phyloP scores from a whole-genome alignment of 2,797 vertebrate species.

The Eupleurogrammus muticus region DNA sequence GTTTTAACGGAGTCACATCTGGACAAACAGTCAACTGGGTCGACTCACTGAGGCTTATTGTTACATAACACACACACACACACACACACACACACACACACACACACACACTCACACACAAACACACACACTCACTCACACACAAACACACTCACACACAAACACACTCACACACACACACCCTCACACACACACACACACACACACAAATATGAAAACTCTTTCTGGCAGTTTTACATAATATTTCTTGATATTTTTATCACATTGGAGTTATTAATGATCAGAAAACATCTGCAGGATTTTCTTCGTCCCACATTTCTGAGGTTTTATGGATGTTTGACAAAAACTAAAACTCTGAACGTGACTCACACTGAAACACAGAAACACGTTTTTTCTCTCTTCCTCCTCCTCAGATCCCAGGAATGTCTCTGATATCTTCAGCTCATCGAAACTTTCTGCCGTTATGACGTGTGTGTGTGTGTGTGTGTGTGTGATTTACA shows the following conservation, averaged over 20 bases:
- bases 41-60: constrained; percentile 6
- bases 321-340: too few relatives aligned
- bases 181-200: too few relatives aligned
- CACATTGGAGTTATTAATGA: too few relatives aligned
- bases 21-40: constrained; percentile 9
- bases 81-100: constrained; percentile 23
- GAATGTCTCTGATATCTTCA: constrained; percentile 58
- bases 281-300: too few relatives aligned
- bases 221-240: too few relatives aligned
- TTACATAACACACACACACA: constrained; percentile 25
- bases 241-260: too few relatives aligned
- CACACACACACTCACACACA: background rate
- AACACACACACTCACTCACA: too few relatives aligned
- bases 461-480: background rate
- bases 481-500: background rate
- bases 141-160: constrained; percentile 2
- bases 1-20: constrained; percentile 17
- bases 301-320: too few relatives aligned
- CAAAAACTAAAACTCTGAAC: too few relatives aligned
- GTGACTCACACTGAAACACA: background rate
- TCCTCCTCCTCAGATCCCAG: constrained; percentile 45
- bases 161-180: constrained; percentile 18
- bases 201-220: too few relatives aligned
- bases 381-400: background rate
- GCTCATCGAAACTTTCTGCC: constrained; percentile 13